Base-by-base conservation (phyloP, 1,140 invertebrate species). In the Ceratoteleas bidentatus region DNA sequence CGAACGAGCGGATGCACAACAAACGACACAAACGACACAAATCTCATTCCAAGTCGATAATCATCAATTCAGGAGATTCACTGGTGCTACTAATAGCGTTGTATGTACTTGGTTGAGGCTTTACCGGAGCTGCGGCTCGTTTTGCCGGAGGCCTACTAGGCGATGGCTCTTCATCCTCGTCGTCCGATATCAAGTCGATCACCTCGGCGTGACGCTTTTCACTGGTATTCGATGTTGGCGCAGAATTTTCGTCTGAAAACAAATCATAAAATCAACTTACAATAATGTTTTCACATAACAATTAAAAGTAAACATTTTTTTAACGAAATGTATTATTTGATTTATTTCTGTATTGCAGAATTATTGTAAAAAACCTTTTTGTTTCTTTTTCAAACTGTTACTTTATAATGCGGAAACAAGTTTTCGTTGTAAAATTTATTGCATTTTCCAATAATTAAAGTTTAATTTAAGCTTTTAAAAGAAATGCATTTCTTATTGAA, bases 131-230 rank as follows among this genome's bases (percentile, higher is more conserved):
- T 47, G 84, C 72, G 6, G 73, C 24, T 81, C 90, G 87, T 65
- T 90, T 91, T 65, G 53, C 81, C 3, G 83, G 69, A 80, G 86
- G 88, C 65, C 87, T 85, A 24, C 75, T 86, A 13, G 84, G 85
- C 11, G 65, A 62, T 0, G 76, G 66, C 80, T 88, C 84, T 8
- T 91, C 90, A 10, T 90, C 89, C 2, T 90, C 88, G 14, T 87
- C 89, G 45, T 92, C 90, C 0, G 91, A 92, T 78, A 92, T 92
- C n/a, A 92, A 74, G 70, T 91, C 90, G 24, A 91, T 91, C 0
- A 91, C 74, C 8, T 89, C 86, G 3, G 90, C 87, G 10, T 88
- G 89, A 68, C 90, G 91, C 45, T 91, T 92, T 64, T 88, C 87
- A 33, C 57, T 72, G 24, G 38, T 57, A 2, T 84, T 58, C 2